phyloP scores from a whole-genome alignment of 2,888 invertebrate species.

The Ormyrus thymus region DNA sequence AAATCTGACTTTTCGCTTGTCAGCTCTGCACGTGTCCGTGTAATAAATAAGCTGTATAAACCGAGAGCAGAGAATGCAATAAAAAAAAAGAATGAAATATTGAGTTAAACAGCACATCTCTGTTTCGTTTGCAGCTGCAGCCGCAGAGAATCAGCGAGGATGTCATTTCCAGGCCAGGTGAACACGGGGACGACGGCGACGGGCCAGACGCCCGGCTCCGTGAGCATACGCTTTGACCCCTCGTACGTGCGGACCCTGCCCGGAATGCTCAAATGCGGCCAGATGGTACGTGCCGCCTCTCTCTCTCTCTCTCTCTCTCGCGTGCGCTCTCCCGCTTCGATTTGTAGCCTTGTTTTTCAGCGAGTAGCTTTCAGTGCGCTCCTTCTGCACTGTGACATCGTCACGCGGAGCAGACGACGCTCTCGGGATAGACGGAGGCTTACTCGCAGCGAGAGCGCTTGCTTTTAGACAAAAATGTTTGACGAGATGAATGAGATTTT shows the following conservation, averaged over 20 bases:
- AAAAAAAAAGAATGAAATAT: neutral
- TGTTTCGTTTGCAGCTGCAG: slow-evolving; percentile 11
- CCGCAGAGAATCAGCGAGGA: slow-evolving; percentile 66
- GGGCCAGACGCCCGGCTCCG: slow-evolving; percentile 78
- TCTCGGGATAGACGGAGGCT: too few species aligned
- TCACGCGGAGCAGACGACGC: too few species aligned
- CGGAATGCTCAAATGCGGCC: slow-evolving; percentile 85
- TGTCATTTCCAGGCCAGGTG: slow-evolving; percentile 86
- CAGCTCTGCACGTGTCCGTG: neutral
- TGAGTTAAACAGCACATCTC: neutral
- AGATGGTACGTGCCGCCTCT: slow-evolving; percentile 80
- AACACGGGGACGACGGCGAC: slow-evolving; percentile 82
- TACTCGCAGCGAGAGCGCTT: too few species aligned
- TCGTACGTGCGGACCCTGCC: slow-evolving; percentile 83
- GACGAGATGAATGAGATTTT: too few species aligned
- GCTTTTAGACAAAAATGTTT: too few species aligned
- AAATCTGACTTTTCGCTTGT: too few species aligned
- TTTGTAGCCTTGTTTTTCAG: neutral
- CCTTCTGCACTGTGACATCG: neutral
- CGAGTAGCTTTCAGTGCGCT: slow-evolving; percentile 59
- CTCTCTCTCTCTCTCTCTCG: slow-evolving; percentile 30
- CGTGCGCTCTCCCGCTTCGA: neutral
- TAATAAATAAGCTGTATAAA: neutral
- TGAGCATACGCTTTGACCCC: slow-evolving; percentile 86
- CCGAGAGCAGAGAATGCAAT: neutral